phyloP scores from a whole-genome alignment of 1,140 invertebrate species.

The Mesaphorura yosii region DNA sequence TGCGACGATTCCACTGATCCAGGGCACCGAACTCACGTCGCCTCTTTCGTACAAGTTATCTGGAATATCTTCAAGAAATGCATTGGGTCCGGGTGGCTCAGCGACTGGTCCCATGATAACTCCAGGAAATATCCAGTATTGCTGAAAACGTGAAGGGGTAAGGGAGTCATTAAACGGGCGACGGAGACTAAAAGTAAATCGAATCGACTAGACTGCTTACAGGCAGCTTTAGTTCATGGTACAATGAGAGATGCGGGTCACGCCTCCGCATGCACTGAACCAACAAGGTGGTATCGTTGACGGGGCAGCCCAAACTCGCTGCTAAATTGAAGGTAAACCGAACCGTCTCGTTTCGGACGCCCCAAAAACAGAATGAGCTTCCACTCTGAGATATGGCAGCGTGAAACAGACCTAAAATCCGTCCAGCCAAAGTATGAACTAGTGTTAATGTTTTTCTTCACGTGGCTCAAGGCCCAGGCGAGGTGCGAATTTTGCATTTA shows the following conservation, averaged over 20 bases:
- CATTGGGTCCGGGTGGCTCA: background rate
- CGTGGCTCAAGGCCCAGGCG: too few relatives aligned
- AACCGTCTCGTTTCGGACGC: background rate
- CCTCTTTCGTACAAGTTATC: slow-evolving; percentile 7
- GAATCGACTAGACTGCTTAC: background rate
- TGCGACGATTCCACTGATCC: slow-evolving; percentile 7
- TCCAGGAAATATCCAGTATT: background rate
- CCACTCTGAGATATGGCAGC: background rate
- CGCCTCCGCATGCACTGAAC: background rate
- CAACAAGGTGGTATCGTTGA: background rate
- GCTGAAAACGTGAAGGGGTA: background rate
- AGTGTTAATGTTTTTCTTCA: too few relatives aligned
- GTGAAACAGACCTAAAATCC: slow-evolving; percentile 1
- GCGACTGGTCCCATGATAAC: slow-evolving; percentile 15
- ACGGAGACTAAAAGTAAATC: background rate
- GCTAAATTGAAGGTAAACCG: background rate
- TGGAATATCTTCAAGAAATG: slow-evolving; percentile 8
- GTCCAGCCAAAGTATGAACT: too few relatives aligned
- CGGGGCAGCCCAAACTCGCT: background rate
- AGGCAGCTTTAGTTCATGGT: background rate
- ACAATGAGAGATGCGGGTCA: background rate
- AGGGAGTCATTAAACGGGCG: background rate
- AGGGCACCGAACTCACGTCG: slow-evolving; percentile 8
- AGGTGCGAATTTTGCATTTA: too few relatives aligned
- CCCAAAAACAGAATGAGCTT: background rate